These are phyloP conservation scores for Platerodrilus igneus DNA, from an alignment of 2,888 invertebrate species.

Conservation along the genomic window DNA sequence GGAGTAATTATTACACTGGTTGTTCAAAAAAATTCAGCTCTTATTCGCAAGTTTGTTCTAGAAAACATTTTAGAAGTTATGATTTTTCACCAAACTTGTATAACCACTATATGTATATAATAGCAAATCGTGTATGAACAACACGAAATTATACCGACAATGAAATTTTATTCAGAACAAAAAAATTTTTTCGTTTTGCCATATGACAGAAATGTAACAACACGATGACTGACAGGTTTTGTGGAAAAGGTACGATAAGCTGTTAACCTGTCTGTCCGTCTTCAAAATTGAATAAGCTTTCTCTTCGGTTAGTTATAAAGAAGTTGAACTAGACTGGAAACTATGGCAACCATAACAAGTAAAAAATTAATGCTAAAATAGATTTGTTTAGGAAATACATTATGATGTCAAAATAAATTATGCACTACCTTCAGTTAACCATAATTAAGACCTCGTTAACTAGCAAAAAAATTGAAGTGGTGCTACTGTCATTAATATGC, in stretches of 20 bases:
- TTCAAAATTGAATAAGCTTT: constrained; percentile 14
- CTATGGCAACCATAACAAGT: constrained; percentile 12
- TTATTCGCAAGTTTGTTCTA: no score
- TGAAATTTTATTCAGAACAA: not conserved
- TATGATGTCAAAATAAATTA: no score
- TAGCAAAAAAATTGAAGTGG: no score
- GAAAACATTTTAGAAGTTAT: no score
- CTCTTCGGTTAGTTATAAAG: constrained; percentile 17
- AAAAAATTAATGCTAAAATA: constrained; percentile 2
- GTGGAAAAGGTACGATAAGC: constrained; percentile 29
- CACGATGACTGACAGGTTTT: constrained; percentile 30
- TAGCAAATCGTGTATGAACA: not conserved
- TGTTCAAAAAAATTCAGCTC: no score
- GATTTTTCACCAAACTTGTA: no score
- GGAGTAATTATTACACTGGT: no score
- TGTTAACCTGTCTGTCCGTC: constrained; percentile 33
- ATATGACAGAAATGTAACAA: constrained; percentile 14
- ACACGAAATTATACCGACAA: not conserved
- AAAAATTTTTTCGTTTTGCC: constrained; percentile 5
- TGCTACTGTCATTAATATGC: no score
- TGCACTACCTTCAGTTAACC: no score
- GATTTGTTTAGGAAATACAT: no score
- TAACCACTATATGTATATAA: not conserved
- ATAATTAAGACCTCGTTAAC: no score
- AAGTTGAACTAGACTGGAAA: constrained; percentile 16